Conservation (phyloP, 2,888 invertebrate species). For the Laothoe populi region DNA sequence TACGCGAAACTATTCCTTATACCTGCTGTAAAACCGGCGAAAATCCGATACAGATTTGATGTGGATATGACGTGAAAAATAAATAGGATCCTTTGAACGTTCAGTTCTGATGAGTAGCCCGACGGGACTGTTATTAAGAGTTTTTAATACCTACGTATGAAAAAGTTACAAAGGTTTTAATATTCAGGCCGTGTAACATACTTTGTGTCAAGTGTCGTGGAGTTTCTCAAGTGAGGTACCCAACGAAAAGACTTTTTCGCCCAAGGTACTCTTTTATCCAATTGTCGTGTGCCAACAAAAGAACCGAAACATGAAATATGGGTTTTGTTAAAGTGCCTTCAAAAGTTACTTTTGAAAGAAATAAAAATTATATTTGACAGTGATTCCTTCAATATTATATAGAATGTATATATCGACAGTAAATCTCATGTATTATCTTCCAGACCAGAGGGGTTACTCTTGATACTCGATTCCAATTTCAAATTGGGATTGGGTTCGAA, state of each 20-base stretch:
- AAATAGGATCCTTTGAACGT: slow-evolving; percentile 47
- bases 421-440: too few species aligned
- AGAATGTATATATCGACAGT: too few species aligned
- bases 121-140: slow-evolving; percentile 66
- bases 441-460: too few species aligned
- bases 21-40: not conserved
- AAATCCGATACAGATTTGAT: not conserved
- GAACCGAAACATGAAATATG: slow-evolving; percentile 42
- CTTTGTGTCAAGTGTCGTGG: slow-evolving; percentile 66
- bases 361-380: not conserved
- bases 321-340: slow-evolving; percentile 30
- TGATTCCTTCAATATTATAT: not conserved
- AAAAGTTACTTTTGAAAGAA: slow-evolving; percentile 16
- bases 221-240: slow-evolving; percentile 58
- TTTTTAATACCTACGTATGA: slow-evolving; percentile 64
- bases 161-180: slow-evolving; percentile 67
- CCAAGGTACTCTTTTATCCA: slow-evolving; percentile 64
- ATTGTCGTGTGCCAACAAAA: slow-evolving; percentile 60
- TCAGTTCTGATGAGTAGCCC: slow-evolving; percentile 62
- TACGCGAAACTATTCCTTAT: not conserved
- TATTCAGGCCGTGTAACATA: slow-evolving; percentile 68
- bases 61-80: slow-evolving; percentile 2
- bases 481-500: too few species aligned
- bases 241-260: slow-evolving; percentile 34
- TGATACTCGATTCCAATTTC: too few species aligned